Base-by-base conservation (phyloP, 2,113 vertebrate genomes). In the Entomyzon cyanotis region DNA sequence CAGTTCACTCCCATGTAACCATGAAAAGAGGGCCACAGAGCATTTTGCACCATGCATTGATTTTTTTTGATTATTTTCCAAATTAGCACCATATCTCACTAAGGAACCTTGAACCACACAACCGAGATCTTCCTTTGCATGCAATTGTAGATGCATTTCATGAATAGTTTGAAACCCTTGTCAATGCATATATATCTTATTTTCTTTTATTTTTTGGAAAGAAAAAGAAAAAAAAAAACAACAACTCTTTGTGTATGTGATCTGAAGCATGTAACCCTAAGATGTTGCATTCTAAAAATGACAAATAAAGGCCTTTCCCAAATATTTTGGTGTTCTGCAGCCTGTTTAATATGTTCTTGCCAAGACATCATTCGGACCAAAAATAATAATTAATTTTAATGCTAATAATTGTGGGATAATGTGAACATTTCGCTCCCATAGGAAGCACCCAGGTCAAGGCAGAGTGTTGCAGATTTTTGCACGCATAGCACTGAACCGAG, bases 221-320 rank as follows among this genome's bases (percentile, higher is more conserved):
- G 96, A 89, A 97, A 97, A 95, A 97, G 94, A 98, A 96, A 96
- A 95, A 47, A n/a, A 62, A 47, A 11, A 79, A 47, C 98, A 98
- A 98, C 97, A 98, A 98, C 98, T 98, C 98, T 99, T 98, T 99
- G 99, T 99, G 99, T 99, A 98, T 99, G 99, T 99, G 99, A 99
- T 98, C 98, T 98, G 98, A 98, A 98, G 99, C 99, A 99, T 99
- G 99, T 99, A 99, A 99, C 98, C 98, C 98, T 99, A 98, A 99
- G 98, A 99, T 99, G 99, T 99, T 99, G 99, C 99, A 99, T 99
- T 99, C 99, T 98, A 98, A 99, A 97, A 97, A 99, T 99, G 98
- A 99, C 98, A 98, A 99, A 99, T 99, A 99, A 99, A 99, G 99
- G 98, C 98, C 98, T 99, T 99, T 99, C 99, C 99, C 99, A 99